A percentile compares a stretch with the other conserved stretches of the same genome.
These are phyloP conservation scores for Micromesistius poutassou DNA, from an alignment of 2,797 vertebrate genomes.

Conservation along the genomic window DNA sequence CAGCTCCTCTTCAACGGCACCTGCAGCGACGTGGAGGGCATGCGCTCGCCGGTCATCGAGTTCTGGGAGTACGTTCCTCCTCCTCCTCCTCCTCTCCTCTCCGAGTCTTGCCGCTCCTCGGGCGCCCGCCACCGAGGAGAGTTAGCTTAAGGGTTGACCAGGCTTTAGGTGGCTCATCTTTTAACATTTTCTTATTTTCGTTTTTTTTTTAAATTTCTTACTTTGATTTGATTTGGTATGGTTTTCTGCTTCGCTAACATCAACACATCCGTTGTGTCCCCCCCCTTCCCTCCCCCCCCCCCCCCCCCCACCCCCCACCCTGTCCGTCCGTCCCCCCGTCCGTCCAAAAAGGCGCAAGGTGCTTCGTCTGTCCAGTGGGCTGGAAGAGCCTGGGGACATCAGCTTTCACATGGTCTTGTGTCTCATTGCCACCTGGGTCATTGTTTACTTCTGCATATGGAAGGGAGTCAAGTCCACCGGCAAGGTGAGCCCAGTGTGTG, in stretches of 20 bases:
- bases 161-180: background rate
- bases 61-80: slow-evolving; percentile 81
- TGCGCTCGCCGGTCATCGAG: slow-evolving; percentile 80
- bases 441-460: slow-evolving; percentile 87
- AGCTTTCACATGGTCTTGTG: slow-evolving; percentile 81
- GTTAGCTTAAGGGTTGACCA: background rate
- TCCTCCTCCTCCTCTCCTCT: background rate
- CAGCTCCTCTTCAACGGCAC: slow-evolving; percentile 63
- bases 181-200: background rate
- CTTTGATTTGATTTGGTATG: background rate
- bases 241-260: background rate
- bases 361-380: slow-evolving; percentile 76
- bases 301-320: background rate
- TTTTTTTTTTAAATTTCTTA: background rate
- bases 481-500: slow-evolving; percentile 66
- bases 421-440: slow-evolving; percentile 78
- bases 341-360: slow-evolving; percentile 73
- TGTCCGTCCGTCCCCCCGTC: too few relatives aligned
- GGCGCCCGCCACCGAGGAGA: background rate
- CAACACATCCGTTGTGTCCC: background rate
- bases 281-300: background rate
- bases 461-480: slow-evolving; percentile 84
- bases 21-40: slow-evolving; percentile 70
- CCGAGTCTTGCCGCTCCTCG: background rate
- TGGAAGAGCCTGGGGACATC: slow-evolving; percentile 76